Conservation (phyloP, 2,797 vertebrate species). For the Melanotaenia maccullochi region DNA sequence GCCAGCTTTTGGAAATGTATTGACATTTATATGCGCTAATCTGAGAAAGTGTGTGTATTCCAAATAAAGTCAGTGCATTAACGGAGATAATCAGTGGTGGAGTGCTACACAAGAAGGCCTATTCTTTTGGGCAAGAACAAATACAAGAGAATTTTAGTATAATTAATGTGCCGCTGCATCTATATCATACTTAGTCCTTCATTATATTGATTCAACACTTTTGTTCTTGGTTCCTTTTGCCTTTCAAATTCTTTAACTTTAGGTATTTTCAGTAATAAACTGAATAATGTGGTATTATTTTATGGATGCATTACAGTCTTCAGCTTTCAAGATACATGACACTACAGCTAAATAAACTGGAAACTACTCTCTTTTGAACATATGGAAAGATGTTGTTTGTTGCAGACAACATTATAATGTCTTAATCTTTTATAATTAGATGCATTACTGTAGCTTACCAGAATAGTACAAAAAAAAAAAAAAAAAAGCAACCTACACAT, state of each 20-base stretch:
- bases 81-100: too few relatives aligned
- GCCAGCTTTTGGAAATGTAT: neutral
- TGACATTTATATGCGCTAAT: slow-evolving; percentile 6
- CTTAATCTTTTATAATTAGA: neutral
- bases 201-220: neutral
- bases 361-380: neutral
- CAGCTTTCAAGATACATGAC: neutral
- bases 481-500: neutral
- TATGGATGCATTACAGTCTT: neutral
- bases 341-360: neutral
- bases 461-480: neutral
- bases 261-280: neutral
- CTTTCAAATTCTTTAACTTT: neutral
- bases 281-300: neutral
- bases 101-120: too few relatives aligned
- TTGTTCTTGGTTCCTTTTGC: neutral
- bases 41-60: neutral
- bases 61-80: neutral
- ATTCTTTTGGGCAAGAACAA: neutral
- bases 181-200: neutral
- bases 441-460: neutral
- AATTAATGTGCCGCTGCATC: neutral
- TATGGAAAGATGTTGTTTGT: neutral
- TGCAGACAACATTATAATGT: neutral
- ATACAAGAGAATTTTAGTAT: too few relatives aligned